These are phyloP conservation scores for Phenganax subtilis DNA, from an alignment of 92 coral and sea anemone species.

Conservation along the genomic window DNA sequence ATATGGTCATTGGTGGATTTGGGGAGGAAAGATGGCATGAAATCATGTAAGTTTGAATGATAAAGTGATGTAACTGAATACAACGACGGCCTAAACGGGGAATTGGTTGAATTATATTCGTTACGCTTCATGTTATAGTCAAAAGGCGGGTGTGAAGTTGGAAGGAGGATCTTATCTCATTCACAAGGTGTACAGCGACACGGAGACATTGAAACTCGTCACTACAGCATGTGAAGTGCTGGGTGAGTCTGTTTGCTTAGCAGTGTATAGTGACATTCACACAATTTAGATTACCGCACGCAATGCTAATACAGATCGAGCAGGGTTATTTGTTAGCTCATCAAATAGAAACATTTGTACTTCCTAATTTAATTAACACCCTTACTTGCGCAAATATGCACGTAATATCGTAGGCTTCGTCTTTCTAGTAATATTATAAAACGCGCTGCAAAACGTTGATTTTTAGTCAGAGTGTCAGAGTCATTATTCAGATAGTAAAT, in stretches of 20 bases:
- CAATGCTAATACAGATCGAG: background rate
- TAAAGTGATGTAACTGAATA: background rate
- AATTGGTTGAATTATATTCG: too few species aligned
- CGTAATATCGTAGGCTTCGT: too few species aligned
- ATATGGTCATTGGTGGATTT: slow-evolving; percentile 80
- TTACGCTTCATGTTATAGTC: slow-evolving; percentile 40
- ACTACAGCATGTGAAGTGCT: slow-evolving; percentile 80
- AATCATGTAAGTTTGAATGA: slow-evolving; percentile 65
- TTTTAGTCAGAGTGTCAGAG: too few species aligned
- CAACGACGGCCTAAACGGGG: too few species aligned
- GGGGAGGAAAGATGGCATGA: slow-evolving; percentile 91
- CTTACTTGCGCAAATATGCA: too few species aligned
- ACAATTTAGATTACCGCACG: background rate
- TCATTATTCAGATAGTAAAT: too few species aligned
- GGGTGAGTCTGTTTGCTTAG: slow-evolving; percentile 50
- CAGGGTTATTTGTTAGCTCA: background rate
- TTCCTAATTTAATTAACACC: too few species aligned
- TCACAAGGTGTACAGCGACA: slow-evolving; percentile 87
- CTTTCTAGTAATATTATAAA: too few species aligned
- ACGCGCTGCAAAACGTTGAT: too few species aligned
- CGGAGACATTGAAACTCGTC: slow-evolving; percentile 73
- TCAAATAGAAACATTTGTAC: too few species aligned
- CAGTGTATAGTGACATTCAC: background rate
- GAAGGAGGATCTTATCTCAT: slow-evolving; percentile 96
- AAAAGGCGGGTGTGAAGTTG: slow-evolving; percentile 89